phyloP scores from a whole-genome alignment of 2,888 invertebrate genomes.

The Andrena marginata region DNA sequence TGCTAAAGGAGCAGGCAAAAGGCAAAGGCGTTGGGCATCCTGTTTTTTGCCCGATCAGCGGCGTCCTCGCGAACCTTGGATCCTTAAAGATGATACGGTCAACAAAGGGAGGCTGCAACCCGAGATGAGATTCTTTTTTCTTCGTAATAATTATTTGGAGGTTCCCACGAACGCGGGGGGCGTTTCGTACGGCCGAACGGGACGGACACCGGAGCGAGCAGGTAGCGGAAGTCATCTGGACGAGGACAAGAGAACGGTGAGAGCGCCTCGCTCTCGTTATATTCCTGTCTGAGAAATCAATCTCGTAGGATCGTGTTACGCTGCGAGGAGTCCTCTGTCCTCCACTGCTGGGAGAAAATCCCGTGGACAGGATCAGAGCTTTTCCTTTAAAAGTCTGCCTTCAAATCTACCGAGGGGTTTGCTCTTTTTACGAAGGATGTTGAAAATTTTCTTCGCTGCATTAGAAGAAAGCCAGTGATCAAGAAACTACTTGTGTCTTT shows the following conservation, averaged over 20 bases:
- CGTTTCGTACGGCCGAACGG: slow-evolving; percentile 80
- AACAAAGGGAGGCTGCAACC: slow-evolving; percentile 82
- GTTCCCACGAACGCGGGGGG: slow-evolving; percentile 85
- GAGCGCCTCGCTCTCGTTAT: slow-evolving; percentile 74
- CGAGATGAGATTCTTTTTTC: slow-evolving; percentile 78
- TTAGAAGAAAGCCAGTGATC: no score
- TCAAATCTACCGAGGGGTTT: no score
- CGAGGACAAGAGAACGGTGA: slow-evolving; percentile 76
- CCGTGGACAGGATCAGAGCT: not conserved
- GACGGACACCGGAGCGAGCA: slow-evolving; percentile 79
- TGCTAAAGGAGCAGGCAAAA: slow-evolving; percentile 65
- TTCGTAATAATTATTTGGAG: slow-evolving; percentile 84
- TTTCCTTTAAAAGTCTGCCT: no score
- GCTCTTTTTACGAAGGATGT: not conserved
- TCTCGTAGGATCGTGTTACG: slow-evolving; percentile 80
- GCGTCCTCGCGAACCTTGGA: slow-evolving; percentile 72
- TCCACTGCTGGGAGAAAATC: slow-evolving; percentile 26
- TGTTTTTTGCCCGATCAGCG: slow-evolving; percentile 51
- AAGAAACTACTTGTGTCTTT: no score
- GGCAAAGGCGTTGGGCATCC: slow-evolving; percentile 52
- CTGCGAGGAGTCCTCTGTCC: slow-evolving; percentile 47
- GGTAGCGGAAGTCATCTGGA: slow-evolving; percentile 85
- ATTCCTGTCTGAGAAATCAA: slow-evolving; percentile 81
- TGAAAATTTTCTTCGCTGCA: not conserved
- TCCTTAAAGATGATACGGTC: slow-evolving; percentile 84